A percentile compares a stretch with the other conserved stretches of the same genome.
Conservation (phyloP, 2,113 vertebrate species). For the Ictalurus furcatus region DNA sequence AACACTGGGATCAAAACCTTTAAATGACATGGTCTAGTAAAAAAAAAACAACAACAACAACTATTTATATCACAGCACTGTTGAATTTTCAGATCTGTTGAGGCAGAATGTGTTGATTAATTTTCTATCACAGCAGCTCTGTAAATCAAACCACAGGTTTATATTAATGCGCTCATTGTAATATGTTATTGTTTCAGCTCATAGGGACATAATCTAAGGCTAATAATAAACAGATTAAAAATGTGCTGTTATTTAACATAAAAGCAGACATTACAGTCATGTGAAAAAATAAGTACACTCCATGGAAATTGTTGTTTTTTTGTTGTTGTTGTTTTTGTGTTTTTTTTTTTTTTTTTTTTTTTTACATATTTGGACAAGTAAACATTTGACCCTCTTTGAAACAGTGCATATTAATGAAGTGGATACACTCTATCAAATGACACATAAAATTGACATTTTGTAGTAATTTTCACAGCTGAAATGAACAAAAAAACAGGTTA, state of each 20-base stretch:
- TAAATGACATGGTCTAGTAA: not conserved
- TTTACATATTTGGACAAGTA: no score
- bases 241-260: not conserved
- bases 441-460: no score
- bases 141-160: not conserved
- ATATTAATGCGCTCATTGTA: not conserved
- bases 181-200: not conserved
- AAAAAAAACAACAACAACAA: not conserved
- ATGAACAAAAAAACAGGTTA: no score
- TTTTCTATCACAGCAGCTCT: not conserved
- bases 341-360: not conserved
- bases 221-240: not conserved
- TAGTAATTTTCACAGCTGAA: no score
- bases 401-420: no score
- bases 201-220: not conserved
- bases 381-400: no score
- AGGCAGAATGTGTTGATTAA: not conserved
- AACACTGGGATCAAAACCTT: not conserved
- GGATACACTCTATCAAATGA: no score
- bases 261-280: not conserved
- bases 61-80: not conserved
- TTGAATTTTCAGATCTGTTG: not conserved
- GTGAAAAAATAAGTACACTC: no score
- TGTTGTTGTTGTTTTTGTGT: no score
- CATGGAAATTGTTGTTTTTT: no score